These are phyloP conservation scores for Cheirogaleus medius DNA, from an alignment of 2,113 vertebrate genomes.

Conservation along the genomic window DNA sequence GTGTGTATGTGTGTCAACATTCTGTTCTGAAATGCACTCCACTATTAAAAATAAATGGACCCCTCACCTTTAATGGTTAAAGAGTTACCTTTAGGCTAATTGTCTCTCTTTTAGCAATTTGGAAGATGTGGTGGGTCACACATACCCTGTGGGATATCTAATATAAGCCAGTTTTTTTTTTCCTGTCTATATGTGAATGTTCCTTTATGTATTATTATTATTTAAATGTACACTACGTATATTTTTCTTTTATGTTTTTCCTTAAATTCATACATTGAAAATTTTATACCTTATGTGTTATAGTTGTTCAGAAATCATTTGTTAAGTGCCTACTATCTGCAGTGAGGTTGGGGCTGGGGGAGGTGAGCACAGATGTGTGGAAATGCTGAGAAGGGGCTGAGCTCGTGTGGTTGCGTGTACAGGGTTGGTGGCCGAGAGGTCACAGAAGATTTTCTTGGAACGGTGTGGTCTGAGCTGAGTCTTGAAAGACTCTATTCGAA, in stretches of 20 bases:
- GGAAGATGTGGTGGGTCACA: neutral
- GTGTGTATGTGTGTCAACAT: neutral
- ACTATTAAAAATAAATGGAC: conserved; percentile 29
- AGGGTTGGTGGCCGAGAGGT: neutral
- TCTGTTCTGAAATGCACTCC: neutral
- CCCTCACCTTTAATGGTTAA: neutral
- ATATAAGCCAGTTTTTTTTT: neutral
- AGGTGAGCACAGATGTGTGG: neutral
- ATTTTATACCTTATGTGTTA: neutral
- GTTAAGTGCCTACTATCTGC: neutral
- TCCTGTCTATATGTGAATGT: neutral
- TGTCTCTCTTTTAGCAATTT: neutral
- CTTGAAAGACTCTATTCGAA: neutral
- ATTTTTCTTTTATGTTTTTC: conserved; percentile 1
- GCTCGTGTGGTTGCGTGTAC: neutral
- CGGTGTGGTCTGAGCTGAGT: neutral
- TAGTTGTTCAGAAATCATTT: neutral
- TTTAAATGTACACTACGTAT: neutral
- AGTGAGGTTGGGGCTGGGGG: neutral
- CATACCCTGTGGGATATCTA: neutral
- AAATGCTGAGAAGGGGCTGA: neutral
- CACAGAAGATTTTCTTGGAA: neutral
- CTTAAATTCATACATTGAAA: neutral
- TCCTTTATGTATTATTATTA: neutral
- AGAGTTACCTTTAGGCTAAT: neutral